Conservation (phyloP, 2,797 vertebrate genomes). For the Rhinichthys osculus region DNA sequence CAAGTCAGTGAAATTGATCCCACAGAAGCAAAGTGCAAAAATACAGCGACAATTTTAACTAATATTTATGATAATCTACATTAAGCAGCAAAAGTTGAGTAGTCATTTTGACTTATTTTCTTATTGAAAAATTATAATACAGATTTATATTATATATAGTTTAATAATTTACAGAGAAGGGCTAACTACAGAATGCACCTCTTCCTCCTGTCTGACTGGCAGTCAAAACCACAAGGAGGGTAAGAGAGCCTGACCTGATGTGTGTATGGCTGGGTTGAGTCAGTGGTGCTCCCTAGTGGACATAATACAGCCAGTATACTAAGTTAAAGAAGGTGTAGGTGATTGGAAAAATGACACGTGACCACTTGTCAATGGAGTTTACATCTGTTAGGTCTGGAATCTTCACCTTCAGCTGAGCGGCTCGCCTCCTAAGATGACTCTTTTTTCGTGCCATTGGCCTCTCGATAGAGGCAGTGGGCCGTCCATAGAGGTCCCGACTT, state of each 20-base stretch:
- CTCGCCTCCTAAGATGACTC: conserved; percentile 83
- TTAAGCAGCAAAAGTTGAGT: conserved; percentile 66
- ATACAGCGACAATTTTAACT: conserved; percentile 57
- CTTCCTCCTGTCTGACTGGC: conserved; percentile 60
- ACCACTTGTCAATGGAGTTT: conserved; percentile 97
- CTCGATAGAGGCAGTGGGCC: conserved; percentile 76
- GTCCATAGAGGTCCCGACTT: conserved; percentile 84
- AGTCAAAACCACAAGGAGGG: conserved; percentile 67
- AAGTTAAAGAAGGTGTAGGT: conserved; percentile 94
- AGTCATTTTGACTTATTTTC: conserved; percentile 68
- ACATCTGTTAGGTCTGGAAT: conserved; percentile 96
- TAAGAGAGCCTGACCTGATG: conserved; percentile 61
- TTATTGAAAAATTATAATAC: conserved; percentile 60
- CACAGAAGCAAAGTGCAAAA: conserved; percentile 57
- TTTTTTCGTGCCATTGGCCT: conserved; percentile 84
- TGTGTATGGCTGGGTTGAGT: conserved; percentile 41
- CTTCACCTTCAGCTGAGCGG: conserved; percentile 94
- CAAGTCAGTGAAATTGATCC: conserved; percentile 31
- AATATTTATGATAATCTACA: conserved; percentile 62
- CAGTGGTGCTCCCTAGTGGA: conserved; percentile 81
- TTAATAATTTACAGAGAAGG: conserved; percentile 75
- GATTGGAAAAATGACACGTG: conserved; percentile 92
- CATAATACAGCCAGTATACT: conserved; percentile 96
- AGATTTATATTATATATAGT: conserved; percentile 46
- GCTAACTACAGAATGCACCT: conserved; percentile 55